phyloP scores from a whole-genome alignment of 2,113 vertebrate species.

The Clarias gariepinus region DNA sequence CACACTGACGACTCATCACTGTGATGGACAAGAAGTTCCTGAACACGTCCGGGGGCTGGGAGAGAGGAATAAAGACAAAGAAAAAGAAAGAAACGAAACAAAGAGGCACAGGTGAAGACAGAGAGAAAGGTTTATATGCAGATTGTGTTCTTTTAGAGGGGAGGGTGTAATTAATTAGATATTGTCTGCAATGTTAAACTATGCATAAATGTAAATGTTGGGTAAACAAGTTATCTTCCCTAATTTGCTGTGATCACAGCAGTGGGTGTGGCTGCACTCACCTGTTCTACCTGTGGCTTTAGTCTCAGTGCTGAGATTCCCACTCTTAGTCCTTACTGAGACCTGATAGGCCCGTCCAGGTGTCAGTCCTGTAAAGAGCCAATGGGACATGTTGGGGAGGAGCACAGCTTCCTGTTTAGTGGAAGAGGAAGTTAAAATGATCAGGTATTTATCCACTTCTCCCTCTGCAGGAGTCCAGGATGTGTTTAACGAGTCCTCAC shows the following conservation, averaged over 20 bases:
- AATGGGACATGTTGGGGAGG: constrained; percentile 65
- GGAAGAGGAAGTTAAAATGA: no score
- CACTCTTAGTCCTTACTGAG: constrained; percentile 74
- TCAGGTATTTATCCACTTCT: no score
- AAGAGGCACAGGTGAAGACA: neutral
- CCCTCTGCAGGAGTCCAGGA: no score
- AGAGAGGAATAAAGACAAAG: constrained; percentile 19
- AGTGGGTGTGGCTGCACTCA: constrained; percentile 55
- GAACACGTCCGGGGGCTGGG: constrained; percentile 82
- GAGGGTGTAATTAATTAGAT: neutral
- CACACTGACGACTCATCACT: constrained; percentile 80
- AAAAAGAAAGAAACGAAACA: neutral
- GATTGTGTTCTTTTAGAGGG: neutral
- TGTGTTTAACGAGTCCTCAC: no score
- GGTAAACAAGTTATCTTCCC: constrained; percentile 63
- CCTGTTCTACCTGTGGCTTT: constrained; percentile 77
- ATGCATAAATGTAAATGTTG: constrained; percentile 54
- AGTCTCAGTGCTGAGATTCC: constrained; percentile 70
- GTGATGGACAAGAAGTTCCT: constrained; percentile 80
- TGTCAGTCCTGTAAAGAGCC: constrained; percentile 74
- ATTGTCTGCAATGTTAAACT: neutral
- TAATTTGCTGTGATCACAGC: neutral
- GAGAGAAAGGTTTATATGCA: neutral
- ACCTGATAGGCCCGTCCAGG: constrained; percentile 83
- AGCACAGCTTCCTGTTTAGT: constrained; percentile 61